Evolutionary conservation across 2,797 vertebrate species (phyloP).

Genomic region (Rhinophrynus dorsalis): DNA sequence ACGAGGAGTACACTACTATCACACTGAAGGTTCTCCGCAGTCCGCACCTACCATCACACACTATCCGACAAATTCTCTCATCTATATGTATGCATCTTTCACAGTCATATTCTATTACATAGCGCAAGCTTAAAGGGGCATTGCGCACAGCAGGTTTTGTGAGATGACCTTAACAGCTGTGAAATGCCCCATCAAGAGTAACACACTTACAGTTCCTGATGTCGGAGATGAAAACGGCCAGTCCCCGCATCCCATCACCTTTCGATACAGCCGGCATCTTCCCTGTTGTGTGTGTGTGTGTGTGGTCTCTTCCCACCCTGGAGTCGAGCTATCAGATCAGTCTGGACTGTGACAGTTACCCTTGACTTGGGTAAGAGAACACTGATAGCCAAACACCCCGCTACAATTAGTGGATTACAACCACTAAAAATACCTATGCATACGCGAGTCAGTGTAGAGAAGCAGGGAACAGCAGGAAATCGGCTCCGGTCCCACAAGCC

Average conservation of each 20-base stretch:
- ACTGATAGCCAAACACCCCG: not conserved
- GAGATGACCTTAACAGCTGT: too few species aligned
- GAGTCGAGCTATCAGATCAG: constrained; percentile 23
- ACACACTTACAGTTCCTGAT: constrained; percentile 87
- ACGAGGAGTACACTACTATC: too few species aligned
- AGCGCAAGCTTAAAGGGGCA: too few species aligned
- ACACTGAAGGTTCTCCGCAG: too few species aligned
- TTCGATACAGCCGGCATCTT: constrained; percentile 81
- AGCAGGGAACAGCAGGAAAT: constrained; percentile 42
- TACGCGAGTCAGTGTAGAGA: not conserved
- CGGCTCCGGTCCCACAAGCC: too few species aligned
- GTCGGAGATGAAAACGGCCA: constrained; percentile 93
- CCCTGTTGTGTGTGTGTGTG: constrained; percentile 35
- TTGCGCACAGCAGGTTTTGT: too few species aligned
- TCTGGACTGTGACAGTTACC: constrained; percentile 5
- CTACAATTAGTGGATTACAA: not conserved
- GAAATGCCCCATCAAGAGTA: not conserved
- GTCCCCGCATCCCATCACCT: constrained; percentile 87
- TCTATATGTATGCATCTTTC: too few species aligned
- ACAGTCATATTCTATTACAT: too few species aligned
- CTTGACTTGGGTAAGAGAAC: not conserved
- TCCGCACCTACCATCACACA: too few species aligned
- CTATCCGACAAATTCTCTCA: too few species aligned
- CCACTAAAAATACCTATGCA: not conserved
- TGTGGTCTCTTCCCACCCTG: not conserved